Conservation (phyloP, 2,888 invertebrate species). For the Halictus quadricinctus region DNA sequence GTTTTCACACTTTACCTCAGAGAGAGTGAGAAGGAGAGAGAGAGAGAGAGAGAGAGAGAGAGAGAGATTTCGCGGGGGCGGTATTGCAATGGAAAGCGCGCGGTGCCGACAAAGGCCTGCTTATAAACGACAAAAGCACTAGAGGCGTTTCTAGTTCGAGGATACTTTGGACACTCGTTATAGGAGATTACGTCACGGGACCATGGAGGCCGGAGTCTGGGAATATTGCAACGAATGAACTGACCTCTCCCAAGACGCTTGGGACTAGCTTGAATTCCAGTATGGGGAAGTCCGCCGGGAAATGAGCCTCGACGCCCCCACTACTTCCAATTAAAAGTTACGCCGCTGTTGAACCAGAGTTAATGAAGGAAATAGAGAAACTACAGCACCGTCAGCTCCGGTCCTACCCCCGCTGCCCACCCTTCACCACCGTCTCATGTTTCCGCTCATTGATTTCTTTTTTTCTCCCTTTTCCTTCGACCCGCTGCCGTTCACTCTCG, state of each 20-base stretch:
- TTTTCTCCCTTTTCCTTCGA: constrained; percentile 53
- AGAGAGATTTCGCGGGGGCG: background rate
- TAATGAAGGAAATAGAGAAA: constrained; percentile 81
- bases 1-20: constrained; percentile 8
- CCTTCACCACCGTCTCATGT: constrained; percentile 71
- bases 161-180: constrained; percentile 60
- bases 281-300: constrained; percentile 77
- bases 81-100: constrained; percentile 17
- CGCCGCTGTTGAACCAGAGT: constrained; percentile 79
- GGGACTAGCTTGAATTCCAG: constrained; percentile 72
- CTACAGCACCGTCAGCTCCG: constrained; percentile 71
- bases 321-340: constrained; percentile 82
- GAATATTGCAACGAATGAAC: constrained; percentile 75
- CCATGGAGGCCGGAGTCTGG: constrained; percentile 47
- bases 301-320: constrained; percentile 80
- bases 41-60: background rate
- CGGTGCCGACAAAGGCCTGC: constrained; percentile 16
- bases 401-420: constrained; percentile 49
- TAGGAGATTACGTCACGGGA: constrained; percentile 54
- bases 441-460: constrained; percentile 76
- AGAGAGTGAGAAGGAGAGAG: too few relatives aligned
- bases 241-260: constrained; percentile 78
- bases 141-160: constrained; percentile 40
- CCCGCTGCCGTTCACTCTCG: constrained; percentile 28
- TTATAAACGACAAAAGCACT: constrained; percentile 30